Conservation (phyloP, 2,113 vertebrate genomes). For the Saimiri boliviensis region DNA sequence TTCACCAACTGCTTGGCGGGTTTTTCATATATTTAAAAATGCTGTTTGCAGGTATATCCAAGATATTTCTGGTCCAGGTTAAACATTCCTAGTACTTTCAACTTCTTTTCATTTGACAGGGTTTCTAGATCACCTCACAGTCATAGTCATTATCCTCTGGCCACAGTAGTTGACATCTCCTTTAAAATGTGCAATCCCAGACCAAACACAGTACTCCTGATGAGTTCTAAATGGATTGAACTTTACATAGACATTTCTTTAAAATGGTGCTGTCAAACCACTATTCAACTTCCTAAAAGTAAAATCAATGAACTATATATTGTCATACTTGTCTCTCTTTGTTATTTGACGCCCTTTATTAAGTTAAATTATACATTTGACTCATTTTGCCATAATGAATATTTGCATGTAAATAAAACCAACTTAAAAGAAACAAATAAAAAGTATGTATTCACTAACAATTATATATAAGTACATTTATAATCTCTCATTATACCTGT, state of each 20-base stretch:
- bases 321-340: neutral
- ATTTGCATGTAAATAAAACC: neutral
- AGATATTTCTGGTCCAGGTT: neutral
- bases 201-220: neutral
- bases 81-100: neutral
- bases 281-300: neutral
- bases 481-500: neutral
- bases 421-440: conserved; percentile 13
- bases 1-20: neutral
- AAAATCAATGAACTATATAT: neutral
- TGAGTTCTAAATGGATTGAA: neutral
- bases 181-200: neutral
- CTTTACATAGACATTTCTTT: neutral
- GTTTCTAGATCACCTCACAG: conserved; percentile 21
- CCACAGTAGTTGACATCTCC: neutral
- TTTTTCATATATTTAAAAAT: conserved; percentile 5
- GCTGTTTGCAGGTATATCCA: neutral
- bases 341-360: neutral
- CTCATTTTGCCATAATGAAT: neutral
- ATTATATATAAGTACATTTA: neutral
- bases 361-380: neutral
- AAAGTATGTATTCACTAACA: conserved; percentile 1
- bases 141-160: neutral
- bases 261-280: neutral
- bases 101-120: conserved; percentile 6